Base-by-base conservation (phyloP, 2,888 invertebrate genomes). In the Sepiola atlantica region DNA sequence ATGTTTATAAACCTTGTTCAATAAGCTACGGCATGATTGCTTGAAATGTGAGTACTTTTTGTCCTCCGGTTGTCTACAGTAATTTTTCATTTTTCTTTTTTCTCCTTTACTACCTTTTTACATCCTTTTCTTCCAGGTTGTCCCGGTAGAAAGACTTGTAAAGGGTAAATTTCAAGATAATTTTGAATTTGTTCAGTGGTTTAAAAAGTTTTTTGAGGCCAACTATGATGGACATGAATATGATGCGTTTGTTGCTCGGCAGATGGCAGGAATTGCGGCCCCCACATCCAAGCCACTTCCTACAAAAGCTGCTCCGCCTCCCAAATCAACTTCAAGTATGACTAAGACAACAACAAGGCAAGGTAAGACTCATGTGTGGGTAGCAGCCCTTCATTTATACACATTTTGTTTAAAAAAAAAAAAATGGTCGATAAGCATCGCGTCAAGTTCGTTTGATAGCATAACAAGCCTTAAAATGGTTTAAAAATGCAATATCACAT, bases 141-240 rank as follows among this genome's bases (percentile, higher is more conserved):
- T 99, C 98, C 99, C 99, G 96, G 99, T 99, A 98, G 99, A 99
- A 98, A 99, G 98, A 98, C 98, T 99, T 98, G 99, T 99, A 97
- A 99, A 99, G 98, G 99, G 99, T 97, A 98, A 99, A 97, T 99
- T 99, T 98, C 99, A 99, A 98, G 99, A 99, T 98, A 99, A 99
- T 98, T 99, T 99, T 98, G 99, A 99, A 98, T 99, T 99, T 98
- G 98, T 99, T 97, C 99, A 99, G 98, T 99, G 99, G 99, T 99
- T 99, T 98, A 99, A 99, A 98, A 99, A 99, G 98, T 99, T 99
- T 98, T 99, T 99, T 98, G 99, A 99, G 98, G 99, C 99, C 96
- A 99, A 99, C 98, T 99, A 99, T 98, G 99, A 99, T 97, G 99
- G 99, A 96, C 98, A 98, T 97, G 99, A 99, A 96, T 99, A 99